phyloP scores from a whole-genome alignment of 2,888 invertebrate species.

The Lampropteryx suffumata region DNA sequence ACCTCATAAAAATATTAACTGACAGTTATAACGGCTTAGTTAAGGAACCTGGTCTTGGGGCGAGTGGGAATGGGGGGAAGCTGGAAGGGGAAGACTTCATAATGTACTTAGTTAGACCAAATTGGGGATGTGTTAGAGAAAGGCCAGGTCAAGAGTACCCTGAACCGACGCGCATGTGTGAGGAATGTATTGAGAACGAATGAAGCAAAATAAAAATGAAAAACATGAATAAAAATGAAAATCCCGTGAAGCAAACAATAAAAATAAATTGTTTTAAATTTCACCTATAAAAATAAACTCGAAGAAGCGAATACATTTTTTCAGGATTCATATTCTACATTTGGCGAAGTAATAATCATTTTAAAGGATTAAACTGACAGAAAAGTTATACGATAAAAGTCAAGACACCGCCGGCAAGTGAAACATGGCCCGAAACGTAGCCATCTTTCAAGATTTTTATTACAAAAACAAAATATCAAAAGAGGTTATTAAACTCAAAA shows the following conservation, averaged over 20 bases:
- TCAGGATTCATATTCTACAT: constrained; percentile 6
- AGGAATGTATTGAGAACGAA: too few species aligned
- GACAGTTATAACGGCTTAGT: too few species aligned
- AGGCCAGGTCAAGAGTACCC: too few species aligned
- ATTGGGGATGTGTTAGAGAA: too few species aligned
- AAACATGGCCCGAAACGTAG: constrained; percentile 6
- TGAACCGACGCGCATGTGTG: too few species aligned
- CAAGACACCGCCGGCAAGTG: constrained; percentile 1
- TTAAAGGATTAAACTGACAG: constrained; percentile 4
- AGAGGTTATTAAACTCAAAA: constrained; percentile 4
- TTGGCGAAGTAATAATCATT: constrained; percentile 9
- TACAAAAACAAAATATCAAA: constrained; percentile 6
- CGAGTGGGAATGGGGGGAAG: too few species aligned
- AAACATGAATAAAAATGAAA: too few species aligned
- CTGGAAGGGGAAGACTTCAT: too few species aligned
- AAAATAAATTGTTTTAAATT: constrained; percentile 10
- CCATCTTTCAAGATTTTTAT: constrained; percentile 5
- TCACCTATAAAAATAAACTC: constrained; percentile 5
- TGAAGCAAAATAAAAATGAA: too few species aligned
- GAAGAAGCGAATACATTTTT: constrained; percentile 1
- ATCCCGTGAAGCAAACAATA: background rate
- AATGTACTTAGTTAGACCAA: too few species aligned
- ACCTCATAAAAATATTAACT: too few species aligned
- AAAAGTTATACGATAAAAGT: constrained; percentile 13
- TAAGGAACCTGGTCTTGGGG: too few species aligned